phyloP scores from a whole-genome alignment of 2,888 invertebrate genomes.

The Rutpela maculata region DNA sequence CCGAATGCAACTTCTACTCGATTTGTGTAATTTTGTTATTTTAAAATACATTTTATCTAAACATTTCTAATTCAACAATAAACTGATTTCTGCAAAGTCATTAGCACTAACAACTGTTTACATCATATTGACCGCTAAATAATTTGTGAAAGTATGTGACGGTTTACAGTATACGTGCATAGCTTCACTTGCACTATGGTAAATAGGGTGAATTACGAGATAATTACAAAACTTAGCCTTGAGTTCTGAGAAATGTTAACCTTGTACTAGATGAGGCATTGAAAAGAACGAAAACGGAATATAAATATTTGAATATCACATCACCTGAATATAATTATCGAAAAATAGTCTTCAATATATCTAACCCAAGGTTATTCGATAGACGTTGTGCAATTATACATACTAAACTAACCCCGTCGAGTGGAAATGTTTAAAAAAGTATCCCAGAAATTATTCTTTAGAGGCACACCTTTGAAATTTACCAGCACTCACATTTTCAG shows the following conservation, averaged over 20 bases:
- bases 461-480: no score
- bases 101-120: neutral
- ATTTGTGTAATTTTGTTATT: no score
- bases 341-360: neutral
- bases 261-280: slow-evolving; percentile 16
- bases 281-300: neutral
- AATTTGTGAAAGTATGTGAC: neutral
- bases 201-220: neutral
- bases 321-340: neutral
- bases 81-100: neutral
- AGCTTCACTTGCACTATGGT: neutral
- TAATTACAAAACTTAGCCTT: neutral
- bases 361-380: neutral
- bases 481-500: no score
- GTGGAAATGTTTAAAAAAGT: no score
- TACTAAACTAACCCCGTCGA: no score
- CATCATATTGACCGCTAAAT: neutral
- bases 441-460: no score
- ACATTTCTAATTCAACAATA: no score
- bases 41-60: no score
- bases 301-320: neutral
- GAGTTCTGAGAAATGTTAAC: neutral
- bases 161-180: neutral
- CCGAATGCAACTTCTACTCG: no score
- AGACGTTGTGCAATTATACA: neutral